These are phyloP conservation scores for Timandra comae DNA, from an alignment of 2,888 invertebrate genomes.

Conservation along the genomic window DNA sequence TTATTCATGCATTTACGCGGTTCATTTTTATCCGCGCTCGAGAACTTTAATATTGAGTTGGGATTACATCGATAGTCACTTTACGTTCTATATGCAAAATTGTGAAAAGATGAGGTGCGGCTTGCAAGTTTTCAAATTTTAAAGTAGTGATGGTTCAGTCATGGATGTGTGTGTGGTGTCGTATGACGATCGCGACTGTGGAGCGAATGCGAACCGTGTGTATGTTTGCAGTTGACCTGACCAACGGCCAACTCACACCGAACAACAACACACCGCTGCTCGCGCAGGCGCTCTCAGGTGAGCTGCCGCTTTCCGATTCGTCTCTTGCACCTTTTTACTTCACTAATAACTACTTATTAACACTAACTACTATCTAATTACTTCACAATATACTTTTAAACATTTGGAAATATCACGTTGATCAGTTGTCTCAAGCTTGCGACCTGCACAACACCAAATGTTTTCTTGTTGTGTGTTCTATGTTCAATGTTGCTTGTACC, in stretches of 20 bases:
- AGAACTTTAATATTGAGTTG: slow-evolving; percentile 61
- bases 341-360: slow-evolving; percentile 7
- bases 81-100: slow-evolving; percentile 58
- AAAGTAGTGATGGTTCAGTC: slow-evolving; percentile 68
- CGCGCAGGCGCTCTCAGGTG: slow-evolving; percentile 97
- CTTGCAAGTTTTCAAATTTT: slow-evolving; percentile 31
- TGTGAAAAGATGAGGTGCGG: slow-evolving; percentile 43
- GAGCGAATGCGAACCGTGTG: slow-evolving; percentile 78
- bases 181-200: slow-evolving; percentile 57
- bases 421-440: slow-evolving; percentile 1
- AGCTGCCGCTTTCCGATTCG: slow-evolving; percentile 42
- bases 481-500: neutral
- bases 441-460: neutral
- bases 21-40: slow-evolving; percentile 54
- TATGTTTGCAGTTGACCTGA: slow-evolving; percentile 93
- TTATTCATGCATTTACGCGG: slow-evolving; percentile 73
- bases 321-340: slow-evolving; percentile 29
- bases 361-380: neutral
- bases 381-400: too few species aligned
- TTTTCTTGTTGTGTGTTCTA: slow-evolving; percentile 1
- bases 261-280: slow-evolving; percentile 97
- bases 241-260: slow-evolving; percentile 96
- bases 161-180: slow-evolving; percentile 57
- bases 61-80: slow-evolving; percentile 63
- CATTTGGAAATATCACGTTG: neutral